These are phyloP conservation scores for Pteruthius melanotis DNA, from an alignment of 2,113 vertebrate genomes.

Conservation along the genomic window DNA sequence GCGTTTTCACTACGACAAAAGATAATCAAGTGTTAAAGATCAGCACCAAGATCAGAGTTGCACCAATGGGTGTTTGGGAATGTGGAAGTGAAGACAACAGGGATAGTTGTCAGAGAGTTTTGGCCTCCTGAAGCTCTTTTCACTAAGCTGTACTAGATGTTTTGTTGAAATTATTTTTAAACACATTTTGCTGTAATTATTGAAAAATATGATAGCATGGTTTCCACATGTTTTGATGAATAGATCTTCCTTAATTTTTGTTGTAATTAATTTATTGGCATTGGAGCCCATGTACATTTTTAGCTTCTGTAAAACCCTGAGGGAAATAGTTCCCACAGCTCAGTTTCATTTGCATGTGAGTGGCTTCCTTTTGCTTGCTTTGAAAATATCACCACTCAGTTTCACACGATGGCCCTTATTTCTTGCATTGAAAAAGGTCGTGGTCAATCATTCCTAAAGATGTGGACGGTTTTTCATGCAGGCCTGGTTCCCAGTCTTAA, in stretches of 20 bases:
- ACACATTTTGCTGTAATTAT: background rate
- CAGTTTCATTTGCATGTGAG: background rate
- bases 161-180: background rate
- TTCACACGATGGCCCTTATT: background rate
- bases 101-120: background rate
- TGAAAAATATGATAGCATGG: background rate
- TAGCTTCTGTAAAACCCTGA: background rate
- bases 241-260: background rate
- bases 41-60: background rate
- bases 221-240: background rate
- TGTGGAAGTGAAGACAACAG: background rate
- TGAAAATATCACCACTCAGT: background rate
- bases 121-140: background rate
- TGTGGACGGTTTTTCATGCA: background rate
- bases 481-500: background rate
- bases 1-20: background rate
- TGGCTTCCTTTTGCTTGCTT: background rate
- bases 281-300: background rate
- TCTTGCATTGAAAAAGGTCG: background rate
- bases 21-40: background rate
- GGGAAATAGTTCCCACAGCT: background rate
- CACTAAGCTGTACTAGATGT: accelerated
- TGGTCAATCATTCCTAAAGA: background rate
- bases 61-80: background rate
- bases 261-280: background rate